These are phyloP conservation scores for Eupithecia pulchellata DNA, from an alignment of 2,888 invertebrate genomes.

Conservation along the genomic window DNA sequence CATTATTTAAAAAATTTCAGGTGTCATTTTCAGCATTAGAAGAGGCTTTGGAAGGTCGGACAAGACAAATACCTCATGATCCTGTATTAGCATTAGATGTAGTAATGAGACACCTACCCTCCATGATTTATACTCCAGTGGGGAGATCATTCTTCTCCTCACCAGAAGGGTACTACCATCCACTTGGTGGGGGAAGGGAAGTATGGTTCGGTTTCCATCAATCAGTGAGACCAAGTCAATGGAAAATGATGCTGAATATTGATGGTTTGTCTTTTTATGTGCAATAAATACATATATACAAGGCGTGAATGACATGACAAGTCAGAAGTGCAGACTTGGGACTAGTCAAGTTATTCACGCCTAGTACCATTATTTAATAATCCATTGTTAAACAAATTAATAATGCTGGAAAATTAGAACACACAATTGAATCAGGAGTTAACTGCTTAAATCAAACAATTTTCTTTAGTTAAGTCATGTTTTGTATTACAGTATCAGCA, in stretches of 20 bases:
- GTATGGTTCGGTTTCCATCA: constrained; percentile 99
- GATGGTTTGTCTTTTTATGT: constrained; percentile 89
- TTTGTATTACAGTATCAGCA: constrained; percentile 92
- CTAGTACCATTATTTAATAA: too few species aligned
- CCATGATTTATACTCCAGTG: constrained; percentile 99
- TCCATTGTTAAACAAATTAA: too few species aligned
- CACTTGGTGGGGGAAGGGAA: constrained; percentile 97
- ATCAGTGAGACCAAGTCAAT: constrained; percentile 99
- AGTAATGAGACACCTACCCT: constrained; percentile 99
- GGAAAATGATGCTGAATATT: constrained; percentile 99
- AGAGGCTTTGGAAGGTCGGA: constrained; percentile 98
- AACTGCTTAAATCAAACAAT: background rate
- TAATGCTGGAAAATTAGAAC: too few species aligned
- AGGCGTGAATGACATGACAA: too few species aligned
- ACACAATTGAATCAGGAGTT: background rate
- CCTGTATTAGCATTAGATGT: constrained; percentile 99
- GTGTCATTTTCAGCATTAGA: constrained; percentile 98
- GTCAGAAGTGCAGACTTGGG: too few species aligned
- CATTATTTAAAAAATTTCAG: constrained; percentile 54
- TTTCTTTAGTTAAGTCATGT: background rate
- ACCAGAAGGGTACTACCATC: constrained; percentile 99
- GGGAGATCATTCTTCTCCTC: constrained; percentile 99
- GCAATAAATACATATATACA: too few species aligned
- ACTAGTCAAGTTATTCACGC: too few species aligned
- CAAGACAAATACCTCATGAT: constrained; percentile 98